A percentile compares a stretch with the other conserved stretches of the same genome.
Evolutionary conservation across 2,113 vertebrate genomes (phyloP).

Genomic region (Oryzias curvinotus): DNA sequence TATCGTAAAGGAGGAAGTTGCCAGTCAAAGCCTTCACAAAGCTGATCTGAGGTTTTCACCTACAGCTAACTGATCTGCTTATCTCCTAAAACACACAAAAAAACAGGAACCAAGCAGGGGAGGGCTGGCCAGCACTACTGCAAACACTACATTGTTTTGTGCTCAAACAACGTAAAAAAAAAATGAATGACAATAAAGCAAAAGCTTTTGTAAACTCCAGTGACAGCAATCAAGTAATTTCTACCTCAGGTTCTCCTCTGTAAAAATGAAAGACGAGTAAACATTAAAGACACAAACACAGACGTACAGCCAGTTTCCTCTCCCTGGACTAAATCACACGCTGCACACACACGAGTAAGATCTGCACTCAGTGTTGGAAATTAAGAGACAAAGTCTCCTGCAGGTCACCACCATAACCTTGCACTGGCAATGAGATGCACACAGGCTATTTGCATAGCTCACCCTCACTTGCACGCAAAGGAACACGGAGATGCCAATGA

Average conservation of each 20-base stretch:
- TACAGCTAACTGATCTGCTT: conserved; percentile 5
- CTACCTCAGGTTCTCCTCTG: conserved; percentile 33
- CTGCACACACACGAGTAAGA: conserved; percentile 21
- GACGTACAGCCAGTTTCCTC: conserved; percentile 13
- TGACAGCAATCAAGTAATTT: conserved; percentile 60
- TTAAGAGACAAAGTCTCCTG: conserved; percentile 10
- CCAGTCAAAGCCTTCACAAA: conserved; percentile 17
- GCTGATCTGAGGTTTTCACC: conserved; percentile 29
- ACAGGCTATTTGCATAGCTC: conserved; percentile 69
- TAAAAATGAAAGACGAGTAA: conserved; percentile 44
- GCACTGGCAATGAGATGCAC: conserved; percentile 28
- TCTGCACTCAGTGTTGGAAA: conserved; percentile 38
- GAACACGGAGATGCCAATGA: conserved; percentile 8
- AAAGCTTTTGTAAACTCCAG: conserved; percentile 67
- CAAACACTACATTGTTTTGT: conserved; percentile 13
- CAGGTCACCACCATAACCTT: conserved; percentile 29
- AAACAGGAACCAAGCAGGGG: conserved; percentile 22
- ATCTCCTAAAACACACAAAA: conserved; percentile 22
- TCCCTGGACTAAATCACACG: conserved; percentile 38
- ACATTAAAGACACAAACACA: conserved; percentile 43
- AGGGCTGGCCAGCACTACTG: conserved; percentile 30
- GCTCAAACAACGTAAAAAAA: conserved; percentile 35
- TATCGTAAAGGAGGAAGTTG: conserved; percentile 2
- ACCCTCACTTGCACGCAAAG: conserved; percentile 46
- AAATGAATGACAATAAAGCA: conserved; percentile 23